Evolutionary conservation across 2,113 vertebrate species (phyloP).

Genomic region (Arvicanthis niloticus): DNA sequence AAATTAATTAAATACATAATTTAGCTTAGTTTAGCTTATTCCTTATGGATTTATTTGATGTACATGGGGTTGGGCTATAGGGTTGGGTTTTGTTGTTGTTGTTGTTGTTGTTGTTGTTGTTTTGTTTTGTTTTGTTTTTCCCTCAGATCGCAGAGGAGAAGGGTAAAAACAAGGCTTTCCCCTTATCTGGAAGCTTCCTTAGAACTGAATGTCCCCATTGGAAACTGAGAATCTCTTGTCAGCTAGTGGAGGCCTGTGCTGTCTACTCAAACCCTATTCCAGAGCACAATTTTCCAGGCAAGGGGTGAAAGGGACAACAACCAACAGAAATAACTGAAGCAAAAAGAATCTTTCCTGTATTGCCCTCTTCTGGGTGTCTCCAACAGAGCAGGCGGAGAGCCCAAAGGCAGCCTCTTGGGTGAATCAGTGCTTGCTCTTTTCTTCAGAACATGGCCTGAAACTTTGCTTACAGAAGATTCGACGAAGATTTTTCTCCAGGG

Average conservation of each 20-base stretch:
- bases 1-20: conserved; percentile 13
- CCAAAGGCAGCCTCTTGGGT: neutral
- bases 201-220: neutral
- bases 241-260: neutral
- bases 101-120: no score
- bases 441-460: conserved; percentile 44
- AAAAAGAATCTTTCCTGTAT: conserved; percentile 15
- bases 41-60: conserved; percentile 7
- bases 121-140: neutral
- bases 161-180: neutral
- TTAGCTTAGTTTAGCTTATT: neutral
- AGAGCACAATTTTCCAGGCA: neutral
- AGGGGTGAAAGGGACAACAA: neutral
- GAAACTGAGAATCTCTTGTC: neutral
- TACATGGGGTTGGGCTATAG: neutral
- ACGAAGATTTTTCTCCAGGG: neutral
- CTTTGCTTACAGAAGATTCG: neutral
- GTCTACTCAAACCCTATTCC: neutral
- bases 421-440: neutral
- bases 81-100: neutral
- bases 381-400: neutral
- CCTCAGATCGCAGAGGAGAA: no score
- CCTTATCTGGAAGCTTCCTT: neutral
- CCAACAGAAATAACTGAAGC: neutral
- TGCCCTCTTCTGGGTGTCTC: conserved; percentile 43